A percentile compares a stretch with the other conserved stretches of the same genome.
phyloP scores from a whole-genome alignment of 2,888 invertebrate species.

The Pachydiplax longipennis region DNA sequence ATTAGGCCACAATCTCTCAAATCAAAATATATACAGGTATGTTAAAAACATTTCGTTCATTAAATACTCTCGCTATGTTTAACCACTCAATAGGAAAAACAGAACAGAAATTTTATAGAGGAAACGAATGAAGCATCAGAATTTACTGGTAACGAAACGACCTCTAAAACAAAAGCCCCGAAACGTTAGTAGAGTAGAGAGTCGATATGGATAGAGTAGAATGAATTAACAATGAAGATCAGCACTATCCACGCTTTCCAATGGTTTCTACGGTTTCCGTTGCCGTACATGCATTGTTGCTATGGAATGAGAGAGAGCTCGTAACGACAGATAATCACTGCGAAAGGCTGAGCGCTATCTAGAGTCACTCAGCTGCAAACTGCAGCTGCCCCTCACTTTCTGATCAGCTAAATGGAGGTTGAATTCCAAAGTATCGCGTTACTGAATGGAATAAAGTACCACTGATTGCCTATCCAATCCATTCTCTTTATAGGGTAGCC shows the following conservation, averaged over 20 bases:
- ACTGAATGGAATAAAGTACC: neutral
- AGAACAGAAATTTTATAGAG: too few species aligned
- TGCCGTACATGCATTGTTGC: neutral
- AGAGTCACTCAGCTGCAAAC: neutral
- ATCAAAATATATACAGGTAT: too few species aligned
- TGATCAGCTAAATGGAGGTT: neutral
- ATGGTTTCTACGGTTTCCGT: neutral
- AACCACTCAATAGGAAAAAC: too few species aligned
- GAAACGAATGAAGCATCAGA: too few species aligned
- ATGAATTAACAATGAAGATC: neutral
- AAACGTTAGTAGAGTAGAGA: too few species aligned
- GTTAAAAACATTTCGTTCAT: too few species aligned
- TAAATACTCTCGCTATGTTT: too few species aligned
- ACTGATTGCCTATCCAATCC: neutral
- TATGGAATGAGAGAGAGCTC: neutral
- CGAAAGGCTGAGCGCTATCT: neutral
- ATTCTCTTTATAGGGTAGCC: neutral
- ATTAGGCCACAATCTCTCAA: too few species aligned
- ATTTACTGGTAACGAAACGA: too few species aligned
- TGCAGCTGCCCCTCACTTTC: neutral
- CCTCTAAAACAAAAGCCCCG: too few species aligned
- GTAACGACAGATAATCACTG: neutral
- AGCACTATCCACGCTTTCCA: neutral
- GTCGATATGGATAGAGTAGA: neutral
- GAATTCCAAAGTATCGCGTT: neutral